Conservation (phyloP, 2,797 vertebrate genomes). For the Sternotherus odoratus region DNA sequence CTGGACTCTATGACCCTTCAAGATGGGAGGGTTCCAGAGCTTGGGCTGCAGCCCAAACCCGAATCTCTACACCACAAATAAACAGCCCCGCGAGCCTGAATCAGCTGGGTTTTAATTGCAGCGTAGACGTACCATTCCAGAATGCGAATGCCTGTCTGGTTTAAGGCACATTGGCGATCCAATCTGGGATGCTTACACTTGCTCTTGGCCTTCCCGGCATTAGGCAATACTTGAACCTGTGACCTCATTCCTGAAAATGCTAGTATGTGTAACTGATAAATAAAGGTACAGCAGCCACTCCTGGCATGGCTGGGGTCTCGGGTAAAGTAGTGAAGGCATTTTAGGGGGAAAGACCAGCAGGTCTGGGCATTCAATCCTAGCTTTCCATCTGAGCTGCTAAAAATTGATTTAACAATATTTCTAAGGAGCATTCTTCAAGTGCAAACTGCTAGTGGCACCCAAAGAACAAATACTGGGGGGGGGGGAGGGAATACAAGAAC, state of each 20-base stretch:
- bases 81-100: neutral
- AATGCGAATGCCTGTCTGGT: neutral
- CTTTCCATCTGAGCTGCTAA: neutral
- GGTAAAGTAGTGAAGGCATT: neutral
- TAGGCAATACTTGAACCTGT: neutral
- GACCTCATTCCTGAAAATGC: neutral
- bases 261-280: neutral
- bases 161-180: neutral
- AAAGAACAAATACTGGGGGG: conserved; percentile 35
- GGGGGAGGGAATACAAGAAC: conserved; percentile 59
- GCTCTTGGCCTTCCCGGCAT: neutral
- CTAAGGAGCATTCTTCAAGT: conserved; percentile 53
- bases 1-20: neutral
- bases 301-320: neutral
- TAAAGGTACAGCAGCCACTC: neutral
- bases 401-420: conserved; percentile 42
- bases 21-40: neutral
- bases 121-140: neutral
- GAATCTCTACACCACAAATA: neutral
- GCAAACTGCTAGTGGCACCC: conserved; percentile 18
- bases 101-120: neutral
- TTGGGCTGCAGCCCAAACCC: neutral
- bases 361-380: neutral
- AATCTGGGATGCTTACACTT: neutral
- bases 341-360: neutral